Base-by-base conservation (phyloP, 2,113 vertebrate species). In the Arenaria interpres region DNA sequence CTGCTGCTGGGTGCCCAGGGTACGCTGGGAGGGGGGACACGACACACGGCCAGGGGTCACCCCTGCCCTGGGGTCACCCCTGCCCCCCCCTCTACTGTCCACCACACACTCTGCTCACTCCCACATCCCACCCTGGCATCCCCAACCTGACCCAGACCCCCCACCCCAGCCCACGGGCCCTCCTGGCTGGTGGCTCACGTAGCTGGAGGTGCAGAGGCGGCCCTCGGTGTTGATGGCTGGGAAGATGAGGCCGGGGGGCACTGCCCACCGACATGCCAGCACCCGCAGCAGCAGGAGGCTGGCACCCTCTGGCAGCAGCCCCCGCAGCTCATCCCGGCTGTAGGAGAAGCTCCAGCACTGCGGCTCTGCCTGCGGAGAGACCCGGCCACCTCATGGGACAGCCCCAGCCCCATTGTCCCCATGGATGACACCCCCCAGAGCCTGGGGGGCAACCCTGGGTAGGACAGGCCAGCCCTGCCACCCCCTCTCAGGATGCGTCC, bases 271-370 rank as follows among this genome's bases (percentile, higher is more conserved):
- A 54, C 96, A 89, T 14, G 98, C 98, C 66, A 99, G 94, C 85
- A 99, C 96, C 54, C 99, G 98, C 96, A 99, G 97, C 87, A 99
- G 89, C 76, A 99, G 95, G 51, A 99, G 91, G 95, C 97, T 98
- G 94, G 99, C 98, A 4, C 98, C 98, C 80, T 99, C 99, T 0
- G 98, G 99, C 82, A 99, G 62, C 74, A 99, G 97, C 14, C 99
- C 99, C 10, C 5, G 72, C 14, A 98, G 66, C 32, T 71, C 88
- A 16, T 82, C 87, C 57, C 56, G 75, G 62, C 97, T 69, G 13
- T 98, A 98, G 14, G 85, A 97, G 30, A 96, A 92, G 21, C 68
- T 72, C 83, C 96, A 69, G 3, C 87, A 95, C 30, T 95, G 98
- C 20, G 97, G 81, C 48, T 98, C 98, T 98, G 98, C 96, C 97